Percentiles rank a stretch among this genome's conserved stretches.
Evolutionary conservation across 2,888 invertebrate genomes (phyloP).

Genomic region (Pyrochroa serraticornis): DNA sequence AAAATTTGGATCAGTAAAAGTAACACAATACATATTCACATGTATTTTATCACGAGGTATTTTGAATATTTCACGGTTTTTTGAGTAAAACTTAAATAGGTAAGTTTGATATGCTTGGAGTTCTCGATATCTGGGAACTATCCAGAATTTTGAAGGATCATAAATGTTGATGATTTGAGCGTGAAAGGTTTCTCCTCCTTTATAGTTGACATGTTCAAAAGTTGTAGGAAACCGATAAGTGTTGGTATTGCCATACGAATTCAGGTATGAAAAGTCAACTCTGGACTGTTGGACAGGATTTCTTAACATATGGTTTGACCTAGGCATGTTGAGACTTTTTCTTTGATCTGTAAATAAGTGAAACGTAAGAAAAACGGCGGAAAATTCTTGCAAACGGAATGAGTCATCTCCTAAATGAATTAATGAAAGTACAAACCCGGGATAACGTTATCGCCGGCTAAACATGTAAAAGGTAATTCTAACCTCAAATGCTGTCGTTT

Average conservation of each 20-base stretch:
- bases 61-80: slow-evolving; percentile 2
- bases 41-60: slow-evolving; percentile 15
- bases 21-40: slow-evolving; percentile 9
- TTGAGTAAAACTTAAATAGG: slow-evolving; percentile 16
- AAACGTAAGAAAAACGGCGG: not conserved
- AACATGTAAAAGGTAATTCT: no score
- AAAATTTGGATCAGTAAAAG: slow-evolving; percentile 4
- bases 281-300: not conserved
- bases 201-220: slow-evolving; percentile 16
- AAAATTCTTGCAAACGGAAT: no score
- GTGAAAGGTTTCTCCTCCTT: slow-evolving; percentile 1
- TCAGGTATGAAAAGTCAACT: slow-evolving; percentile 5
- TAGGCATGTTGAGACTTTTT: not conserved
- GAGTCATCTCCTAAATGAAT: not conserved
- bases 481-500: no score
- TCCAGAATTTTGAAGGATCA: slow-evolving; percentile 27
- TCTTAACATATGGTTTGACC: not conserved
- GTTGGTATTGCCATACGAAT: slow-evolving; percentile 2
- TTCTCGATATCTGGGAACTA: slow-evolving; percentile 17
- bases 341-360: not conserved
- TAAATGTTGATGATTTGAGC: slow-evolving; percentile 13
- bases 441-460: no score
- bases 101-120: slow-evolving; percentile 15
- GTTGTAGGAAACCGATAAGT: slow-evolving; percentile 4
- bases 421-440: not conserved